Evolutionary conservation across 37 sponge, comb jelly and placozoan genomes (phyloP), one percentile per base, ranked within the genome.

Genomic region (Halichondria panicea): DNA sequence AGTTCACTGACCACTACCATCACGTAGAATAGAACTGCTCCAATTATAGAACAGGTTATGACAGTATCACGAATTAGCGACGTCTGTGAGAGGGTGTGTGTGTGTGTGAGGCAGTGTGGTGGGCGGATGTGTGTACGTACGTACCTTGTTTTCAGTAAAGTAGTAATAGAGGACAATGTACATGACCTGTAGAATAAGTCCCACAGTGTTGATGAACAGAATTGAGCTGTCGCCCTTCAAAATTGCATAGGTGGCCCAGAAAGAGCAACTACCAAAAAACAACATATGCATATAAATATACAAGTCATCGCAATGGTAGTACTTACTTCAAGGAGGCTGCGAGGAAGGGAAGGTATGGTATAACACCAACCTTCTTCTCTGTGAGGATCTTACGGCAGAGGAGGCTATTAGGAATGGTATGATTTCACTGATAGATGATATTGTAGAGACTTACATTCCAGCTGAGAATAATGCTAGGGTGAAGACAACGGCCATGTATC

Each of bases 311-410:
- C n/a, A n/a, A n/a, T n/a, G 9, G 13, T 48, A 19, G 7, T 27
- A 56, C 77, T 82, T 30, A 89, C 90, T 84, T 90, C 38, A 80
- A 37, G 35, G 64, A 60, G 13, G 80, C 85, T 36, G 90, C 81
- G 24, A 90, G 64, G 71, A 90, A 90, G 38, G 90, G 90, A 9
- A 90, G 50, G 27, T 90, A 76, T 30, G 90, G 81, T 21, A 77
- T 42, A 1, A 55, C 68, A 18, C 90, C 90, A 0, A 82, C 82
- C 70, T 77, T 81, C 67, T 71, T 81, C 65, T 57, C 76, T 32
- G 21, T 22, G 52, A 76, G 72, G 33, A 90, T 79, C 68, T 86
- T 86, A 35, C 80, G 58, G 58, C 67, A 73, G n/a, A n/a, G n/a
- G n/a, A n/a, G n/a, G n/a, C n/a, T n/a, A n/a, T n/a, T n/a, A n/a